phyloP scores from a whole-genome alignment of 2,113 vertebrate species.

The Larimichthys polyactis region DNA sequence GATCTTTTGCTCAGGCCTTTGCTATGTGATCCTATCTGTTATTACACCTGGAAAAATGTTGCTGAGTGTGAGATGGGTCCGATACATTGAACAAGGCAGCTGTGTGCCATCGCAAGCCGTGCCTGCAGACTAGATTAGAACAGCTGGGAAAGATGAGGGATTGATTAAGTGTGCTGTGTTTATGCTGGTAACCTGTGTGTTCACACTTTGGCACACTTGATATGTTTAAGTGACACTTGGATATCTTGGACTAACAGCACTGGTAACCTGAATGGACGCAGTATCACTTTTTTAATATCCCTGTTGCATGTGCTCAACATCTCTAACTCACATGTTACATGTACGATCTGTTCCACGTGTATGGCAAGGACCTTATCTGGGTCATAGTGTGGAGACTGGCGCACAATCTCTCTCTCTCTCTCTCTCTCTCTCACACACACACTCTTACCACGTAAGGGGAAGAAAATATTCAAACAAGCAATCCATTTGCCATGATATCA shows the following conservation, averaged over 20 bases:
- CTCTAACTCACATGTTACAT: constrained; percentile 50
- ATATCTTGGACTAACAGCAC: neutral
- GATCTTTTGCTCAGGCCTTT: constrained; percentile 53
- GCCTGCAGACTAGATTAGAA: constrained; percentile 37
- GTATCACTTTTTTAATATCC: neutral
- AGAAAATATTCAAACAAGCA: constrained; percentile 54
- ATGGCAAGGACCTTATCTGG: constrained; percentile 47
- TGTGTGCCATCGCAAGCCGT: constrained; percentile 58
- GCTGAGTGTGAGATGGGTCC: constrained; percentile 47
- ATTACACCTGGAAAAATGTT: constrained; percentile 63
- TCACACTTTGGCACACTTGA: constrained; percentile 22
- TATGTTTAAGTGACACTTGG: neutral
- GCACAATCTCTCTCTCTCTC: constrained; percentile 15
- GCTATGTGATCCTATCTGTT: constrained; percentile 66
- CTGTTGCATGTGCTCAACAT: constrained; percentile 32
- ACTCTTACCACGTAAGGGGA: constrained; percentile 40
- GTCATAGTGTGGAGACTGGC: constrained; percentile 52
- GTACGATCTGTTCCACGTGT: constrained; percentile 36
- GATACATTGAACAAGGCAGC: constrained; percentile 59
- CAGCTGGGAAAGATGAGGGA: constrained; percentile 36
- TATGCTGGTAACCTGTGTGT: constrained; percentile 26
- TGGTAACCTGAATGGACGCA: neutral
- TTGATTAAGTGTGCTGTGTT: constrained; percentile 26
- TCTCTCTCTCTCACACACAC: neutral
- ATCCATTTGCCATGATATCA: constrained; percentile 58